Evolutionary conservation across 2,113 vertebrate species (phyloP), one percentile per base, ranked within the genome.

Genomic region (Eubucco bourcierii): DNA sequence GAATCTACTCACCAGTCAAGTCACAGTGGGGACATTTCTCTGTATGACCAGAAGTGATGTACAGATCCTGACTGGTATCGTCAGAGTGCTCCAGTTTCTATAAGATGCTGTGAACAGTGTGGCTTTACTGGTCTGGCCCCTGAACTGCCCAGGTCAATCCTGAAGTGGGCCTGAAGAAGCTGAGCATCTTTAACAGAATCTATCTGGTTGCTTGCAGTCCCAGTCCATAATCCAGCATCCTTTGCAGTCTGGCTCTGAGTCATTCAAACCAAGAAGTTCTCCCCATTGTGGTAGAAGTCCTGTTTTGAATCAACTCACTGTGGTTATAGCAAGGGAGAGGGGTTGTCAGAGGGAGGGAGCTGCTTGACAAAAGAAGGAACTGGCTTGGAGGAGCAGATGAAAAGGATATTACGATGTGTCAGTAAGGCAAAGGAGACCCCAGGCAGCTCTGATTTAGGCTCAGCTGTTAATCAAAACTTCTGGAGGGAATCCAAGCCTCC

Each of bases 391-490:
- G 5, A 87, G 24, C 72, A 82, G 75, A 89, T 92, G 64, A 92
- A 94, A 92, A 92, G 60, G 52, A 73, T 96, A 73, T 93, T 95
- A 94, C 4, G 6, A 79, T 79, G 80, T 88, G 81, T 92, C 81
- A 83, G 75, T 56, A 85, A 94, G 37, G 89, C 81, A 80, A 93
- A 90, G 81, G 91, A 87, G 94, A 96, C 87, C 92, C 84, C 47
- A 92, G 89, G 75, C 93, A 94, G 78, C 74, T 89, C 72, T 87
- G 89, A 91, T 93, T 87, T 95, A 92, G 89, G 15, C 47, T 92
- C 78, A 93, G 87, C 81, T 96, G 92, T 92, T 95, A 90, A 96
- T 94, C 71, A 91, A 93, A 93, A 85, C 46, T 91, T 91, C 87
- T 95, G 91, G 79, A 68, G 61, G n/a, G 89, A 93, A 92, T 89